Evolutionary conservation across 2,113 vertebrate species (phyloP).

Genomic region (Stigmatopora argus): DNA sequence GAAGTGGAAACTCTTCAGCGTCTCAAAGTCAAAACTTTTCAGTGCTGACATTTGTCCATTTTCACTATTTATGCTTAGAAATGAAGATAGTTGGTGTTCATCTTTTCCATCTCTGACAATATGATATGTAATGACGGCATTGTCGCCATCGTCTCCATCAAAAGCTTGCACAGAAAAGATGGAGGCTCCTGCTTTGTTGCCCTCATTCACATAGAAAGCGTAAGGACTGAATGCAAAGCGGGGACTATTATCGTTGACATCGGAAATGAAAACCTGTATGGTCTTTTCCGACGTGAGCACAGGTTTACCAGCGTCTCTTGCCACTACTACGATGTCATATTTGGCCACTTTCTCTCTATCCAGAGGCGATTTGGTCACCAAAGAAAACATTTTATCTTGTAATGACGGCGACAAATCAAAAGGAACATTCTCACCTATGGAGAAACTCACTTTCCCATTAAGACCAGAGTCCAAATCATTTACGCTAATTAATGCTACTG

Average conservation of each 20-base stretch:
- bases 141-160: constrained; percentile 46
- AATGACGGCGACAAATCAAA: constrained; percentile 31
- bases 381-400: constrained; percentile 34
- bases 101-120: constrained; percentile 5
- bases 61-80: constrained; percentile 36
- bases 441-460: constrained; percentile 44
- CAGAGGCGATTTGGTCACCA: constrained; percentile 29
- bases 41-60: constrained; percentile 47
- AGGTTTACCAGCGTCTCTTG: constrained; percentile 38
- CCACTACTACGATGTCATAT: constrained; percentile 33
- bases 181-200: constrained; percentile 11
- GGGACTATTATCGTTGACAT: constrained; percentile 60
- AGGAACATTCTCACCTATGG: constrained; percentile 25
- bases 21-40: constrained; percentile 51
- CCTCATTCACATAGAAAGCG: constrained; percentile 38
- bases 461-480: constrained; percentile 32
- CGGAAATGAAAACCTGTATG: constrained; percentile 26
- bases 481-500: constrained; percentile 33
- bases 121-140: constrained; percentile 48
- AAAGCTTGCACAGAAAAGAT: constrained; percentile 49
- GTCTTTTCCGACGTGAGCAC: constrained; percentile 25
- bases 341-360: constrained; percentile 55
- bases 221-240: constrained; percentile 48
- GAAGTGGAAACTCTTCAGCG: constrained; percentile 26
- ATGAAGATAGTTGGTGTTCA: constrained; percentile 12